Base-by-base conservation (phyloP, 1,140 invertebrate genomes). In the Drosophila saltans region DNA sequence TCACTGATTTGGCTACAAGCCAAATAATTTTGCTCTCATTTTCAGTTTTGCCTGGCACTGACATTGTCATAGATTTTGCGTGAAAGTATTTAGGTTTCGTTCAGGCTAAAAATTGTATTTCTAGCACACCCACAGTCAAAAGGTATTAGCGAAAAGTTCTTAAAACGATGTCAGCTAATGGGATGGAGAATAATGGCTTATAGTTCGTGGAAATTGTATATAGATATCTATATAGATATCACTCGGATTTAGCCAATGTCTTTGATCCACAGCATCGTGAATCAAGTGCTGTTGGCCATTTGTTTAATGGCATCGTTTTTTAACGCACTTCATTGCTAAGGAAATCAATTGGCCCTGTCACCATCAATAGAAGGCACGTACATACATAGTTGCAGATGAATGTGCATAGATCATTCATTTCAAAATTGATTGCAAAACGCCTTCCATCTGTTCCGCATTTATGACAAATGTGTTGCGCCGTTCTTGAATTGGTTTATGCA, bases 11-110 rank as follows among this genome's bases (percentile, higher is more conserved):
- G 83, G 83, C 73, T 41, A 6, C 21, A 0, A 45, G 73, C 83
- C 83, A 88, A 83, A 81, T 89, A 80, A 80, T 84, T 84, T 75
- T 78, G 84, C 84, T 88, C 84, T 84, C 84, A 76, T 78, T 88
- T 89, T 88, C 77, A 66, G 33, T 30, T 59, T 66, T 58, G 63
- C 28, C 64, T 78, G 83, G 83, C 83, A 83, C 70, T 88, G 83
- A 88, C 83, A 88, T 88, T 88, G 83, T 80, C 83, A 83, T 83
- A 77, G 70, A 56, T 64, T 71, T 59, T 75, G 9, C 66, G 69
- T 69, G 67, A 88, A 86, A 88, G 76, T 86, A 86, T 86, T 88
- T 86, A 43, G 75, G 67, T 70, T 78, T 77, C 11, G 45, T 78
- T 75, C 75, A 66, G 60, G 66, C 66, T 45, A 67, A 81, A 81